Percentiles rank a stretch among this genome's conserved stretches.
Evolutionary conservation across 2,888 invertebrate species (phyloP).

Genomic region (Tipula confusa): DNA sequence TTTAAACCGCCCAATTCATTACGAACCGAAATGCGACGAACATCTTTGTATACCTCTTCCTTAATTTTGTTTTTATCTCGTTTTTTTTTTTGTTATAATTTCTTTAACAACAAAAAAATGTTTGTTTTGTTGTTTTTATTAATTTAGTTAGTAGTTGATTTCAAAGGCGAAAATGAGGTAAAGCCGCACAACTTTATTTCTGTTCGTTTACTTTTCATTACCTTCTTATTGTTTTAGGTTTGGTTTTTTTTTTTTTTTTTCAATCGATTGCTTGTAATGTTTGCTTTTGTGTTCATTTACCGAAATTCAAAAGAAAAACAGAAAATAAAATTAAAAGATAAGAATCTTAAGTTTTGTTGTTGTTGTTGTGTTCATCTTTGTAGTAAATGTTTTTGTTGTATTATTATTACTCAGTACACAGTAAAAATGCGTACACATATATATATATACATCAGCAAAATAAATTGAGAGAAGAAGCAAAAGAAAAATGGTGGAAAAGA

Average conservation of each 20-base stretch:
- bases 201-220: conserved; percentile 1
- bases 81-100: neutral
- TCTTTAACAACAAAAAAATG: neutral
- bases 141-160: conserved; percentile 12
- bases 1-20: neutral
- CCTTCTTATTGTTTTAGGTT: neutral
- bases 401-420: neutral
- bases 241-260: neutral
- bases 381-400: neutral
- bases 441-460: neutral
- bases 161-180: conserved; percentile 25
- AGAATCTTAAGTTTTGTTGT: conserved; percentile 4
- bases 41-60: neutral
- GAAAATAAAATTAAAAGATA: conserved; percentile 20
- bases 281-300: conserved; percentile 25
- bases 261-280: conserved; percentile 25
- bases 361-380: conserved; percentile 6
- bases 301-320: conserved; percentile 20
- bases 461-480: conserved; percentile 1
- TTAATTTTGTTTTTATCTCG: no score
- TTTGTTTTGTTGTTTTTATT: neutral
- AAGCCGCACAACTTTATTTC: conserved; percentile 8
- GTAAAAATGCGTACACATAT: neutral
- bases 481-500: conserved; percentile 12
- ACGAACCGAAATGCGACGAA: neutral